Evolutionary conservation across 1,140 invertebrate genomes (phyloP), one percentile per base, ranked within the genome.

Genomic region (Aporrectodea caliginosa): DNA sequence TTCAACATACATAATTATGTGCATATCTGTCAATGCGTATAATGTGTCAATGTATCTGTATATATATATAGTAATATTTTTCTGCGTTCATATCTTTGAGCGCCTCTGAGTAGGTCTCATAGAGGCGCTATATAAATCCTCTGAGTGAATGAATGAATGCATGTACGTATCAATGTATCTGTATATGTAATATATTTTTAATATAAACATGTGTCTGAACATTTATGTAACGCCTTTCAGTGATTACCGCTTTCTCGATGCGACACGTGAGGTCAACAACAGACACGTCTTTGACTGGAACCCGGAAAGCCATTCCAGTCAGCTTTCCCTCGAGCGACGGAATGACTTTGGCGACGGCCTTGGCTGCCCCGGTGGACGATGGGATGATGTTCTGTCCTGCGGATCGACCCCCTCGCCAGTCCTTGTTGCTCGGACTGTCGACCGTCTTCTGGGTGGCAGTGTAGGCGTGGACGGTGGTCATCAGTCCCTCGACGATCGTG

Each of bases 391-490:
- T 99, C 85, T 95, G 94, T 69, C 92, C 92, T 82, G 96, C 97
- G 84, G 95, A 95, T 90, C 98, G 93, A 22, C 97, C 97, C 90
- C 97, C 96, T 84, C 98, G 92, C 97, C 97, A 99, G 83, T 74
- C 73, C 89, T 98, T 98, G 79, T 91, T 92, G 83, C 94, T 95
- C 68, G 97, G 96, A 80, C 95, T 97, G 88, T 99, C 98, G 35
- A 99, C 95, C 78, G 95, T 96, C 87, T 98, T 98, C 87, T 99
- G 98, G 22, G 97, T 98, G 80, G 97, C 95, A 77, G 98, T 99
- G 58, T 93, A 93, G n/a, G 98, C 96, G 88, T 99, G 98, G 1
- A 99, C 94, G 73, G 98, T 99, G 69, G 97, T 99, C 98, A 99
- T 99, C 31, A 99, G 90, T 86, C 96, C 97, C 87, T 98, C 95